These are phyloP conservation scores for Erpobdella octoculata DNA, from an alignment of 2,888 invertebrate genomes.

Conservation along the genomic window DNA sequence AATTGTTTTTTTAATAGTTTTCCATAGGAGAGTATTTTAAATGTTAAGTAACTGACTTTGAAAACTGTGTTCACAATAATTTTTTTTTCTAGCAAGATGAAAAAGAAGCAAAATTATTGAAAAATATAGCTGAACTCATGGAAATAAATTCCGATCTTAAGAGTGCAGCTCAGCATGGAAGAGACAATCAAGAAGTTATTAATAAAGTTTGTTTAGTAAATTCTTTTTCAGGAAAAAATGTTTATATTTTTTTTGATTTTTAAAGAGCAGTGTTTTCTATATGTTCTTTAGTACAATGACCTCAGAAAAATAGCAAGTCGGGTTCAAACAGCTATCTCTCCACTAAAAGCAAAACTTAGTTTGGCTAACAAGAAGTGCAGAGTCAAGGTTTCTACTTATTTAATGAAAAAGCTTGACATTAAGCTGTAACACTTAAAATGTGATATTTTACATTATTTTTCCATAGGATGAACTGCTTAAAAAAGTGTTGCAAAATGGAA, in stretches of 20 bases:
- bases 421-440: background rate
- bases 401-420: background rate
- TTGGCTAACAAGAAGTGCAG: slow-evolving; percentile 18
- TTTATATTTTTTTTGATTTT: background rate
- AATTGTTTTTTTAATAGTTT: too few species aligned
- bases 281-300: slow-evolving; percentile 25
- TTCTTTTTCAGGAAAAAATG: background rate
- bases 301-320: slow-evolving; percentile 26
- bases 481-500: background rate
- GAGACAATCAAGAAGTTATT: background rate
- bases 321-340: slow-evolving; percentile 28
- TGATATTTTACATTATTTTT: background rate
- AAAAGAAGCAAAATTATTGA: background rate
- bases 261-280: background rate
- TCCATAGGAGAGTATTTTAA: too few species aligned
- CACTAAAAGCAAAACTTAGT: slow-evolving; percentile 27
- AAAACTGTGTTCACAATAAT: too few species aligned
- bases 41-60: too few species aligned
- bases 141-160: background rate
- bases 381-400: slow-evolving; percentile 24
- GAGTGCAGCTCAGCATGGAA: slow-evolving; percentile 2
- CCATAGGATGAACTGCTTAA: background rate
- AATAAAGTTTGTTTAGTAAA: background rate
- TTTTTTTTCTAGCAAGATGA: background rate
- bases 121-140: background rate